Evolutionary conservation across 2,113 vertebrate genomes (phyloP), one percentile per base, ranked within the genome.

Genomic region (Numenius arquata): DNA sequence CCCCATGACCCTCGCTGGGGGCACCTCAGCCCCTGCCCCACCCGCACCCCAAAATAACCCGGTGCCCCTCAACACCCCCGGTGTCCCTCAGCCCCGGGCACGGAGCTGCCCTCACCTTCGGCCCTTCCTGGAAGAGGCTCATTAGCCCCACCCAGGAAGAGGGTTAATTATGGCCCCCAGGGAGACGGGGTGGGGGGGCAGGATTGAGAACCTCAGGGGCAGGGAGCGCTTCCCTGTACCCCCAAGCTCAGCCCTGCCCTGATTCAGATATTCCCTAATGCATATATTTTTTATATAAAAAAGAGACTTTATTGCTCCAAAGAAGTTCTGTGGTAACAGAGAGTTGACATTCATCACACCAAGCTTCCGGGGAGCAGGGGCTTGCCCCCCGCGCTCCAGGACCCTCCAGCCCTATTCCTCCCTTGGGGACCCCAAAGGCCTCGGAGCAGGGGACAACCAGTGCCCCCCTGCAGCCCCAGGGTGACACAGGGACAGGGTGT

Each of bases 1-100:
- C 56, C n/a, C 36, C n/a, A 12, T 4, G 45, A 2, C 34, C 84
- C 18, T 13, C 4, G 4, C 8, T 12, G 22, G 47, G 59, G 58
- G 71, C 9, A 19, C 26, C 59, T 58, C 62, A 38, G 43, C 36
- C 4, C 17, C 18, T 52, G 50, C 23, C 11, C 21, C 1, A 1
- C 38, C 30, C 4, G 0, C 4, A 15, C 32, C 56, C 32, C 12
- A 0, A 32, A 30, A 12, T 6, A 6, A 9, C 41, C 32, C 7
- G 0, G 29, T 38, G 47, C 12, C n/a, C 59, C 73, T 23, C 63
- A 5, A 11, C 5, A 45, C 15, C 43, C 18, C 7, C 4, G 7
- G 32, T 30, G 15, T 36, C 38, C 47, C 27, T 23, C 32, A 34
- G 48, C 41, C 2, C 16, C 14, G 11, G 45, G 43, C 62, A 29